Conservation (phyloP, 37 sponge, comb jelly and placozoan species). For the Ephydatia muelleri region DNA sequence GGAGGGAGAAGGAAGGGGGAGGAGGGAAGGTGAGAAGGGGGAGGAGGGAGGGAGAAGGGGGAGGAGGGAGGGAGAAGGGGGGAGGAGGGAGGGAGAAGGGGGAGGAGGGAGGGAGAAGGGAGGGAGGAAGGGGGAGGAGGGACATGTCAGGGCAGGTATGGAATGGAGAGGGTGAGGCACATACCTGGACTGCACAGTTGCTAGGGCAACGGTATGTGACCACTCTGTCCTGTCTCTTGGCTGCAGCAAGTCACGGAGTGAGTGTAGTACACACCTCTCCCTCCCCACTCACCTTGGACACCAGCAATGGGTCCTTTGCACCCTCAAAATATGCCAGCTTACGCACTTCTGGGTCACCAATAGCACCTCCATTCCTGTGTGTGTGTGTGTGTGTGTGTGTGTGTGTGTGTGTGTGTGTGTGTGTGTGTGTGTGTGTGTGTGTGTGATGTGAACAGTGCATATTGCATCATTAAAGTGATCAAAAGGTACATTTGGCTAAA, state of each 20-base stretch:
- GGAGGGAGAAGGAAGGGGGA: too few relatives aligned
- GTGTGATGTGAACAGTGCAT: neutral
- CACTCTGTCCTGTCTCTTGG: conserved; percentile 73
- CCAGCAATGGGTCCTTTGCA: conserved; percentile 56
- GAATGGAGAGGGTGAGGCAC: too few relatives aligned
- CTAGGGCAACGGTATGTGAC: conserved; percentile 88
- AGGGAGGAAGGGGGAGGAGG: too few relatives aligned
- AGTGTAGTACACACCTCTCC: neutral
- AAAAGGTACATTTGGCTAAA: too few relatives aligned
- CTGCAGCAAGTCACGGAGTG: neutral
- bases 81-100: too few relatives aligned
- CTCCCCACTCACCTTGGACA: conserved; percentile 24
- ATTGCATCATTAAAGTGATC: neutral
- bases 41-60: too few relatives aligned
- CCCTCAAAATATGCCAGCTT: conserved; percentile 89
- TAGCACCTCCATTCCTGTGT: conserved; percentile 74
- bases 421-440: neutral
- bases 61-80: too few relatives aligned
- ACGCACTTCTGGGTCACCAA: conserved; percentile 71
- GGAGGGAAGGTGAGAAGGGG: too few relatives aligned
- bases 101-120: too few relatives aligned
- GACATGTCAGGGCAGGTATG: too few relatives aligned
- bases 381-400: conserved; percentile 1
- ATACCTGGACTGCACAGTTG: conserved; percentile 86
- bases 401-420: neutral